A percentile compares a stretch with the other conserved stretches of the same genome.
These are phyloP conservation scores for Frankliniella fusca DNA, from an alignment of 2,888 invertebrate species.

Conservation along the genomic window DNA sequence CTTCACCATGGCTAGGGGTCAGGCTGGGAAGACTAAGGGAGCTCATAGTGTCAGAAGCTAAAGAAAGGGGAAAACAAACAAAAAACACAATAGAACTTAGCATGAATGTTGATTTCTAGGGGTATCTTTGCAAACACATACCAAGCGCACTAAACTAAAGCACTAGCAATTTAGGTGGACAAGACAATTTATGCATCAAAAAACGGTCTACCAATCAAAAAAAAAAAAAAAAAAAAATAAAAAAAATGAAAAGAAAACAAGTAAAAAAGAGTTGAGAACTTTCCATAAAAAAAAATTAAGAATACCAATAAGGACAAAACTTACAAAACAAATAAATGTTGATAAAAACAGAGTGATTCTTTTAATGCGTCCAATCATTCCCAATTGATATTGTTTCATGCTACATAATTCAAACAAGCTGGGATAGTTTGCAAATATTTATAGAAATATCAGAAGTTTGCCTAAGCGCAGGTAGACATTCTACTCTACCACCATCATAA, in stretches of 20 bases:
- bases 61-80: slow-evolving; percentile 12
- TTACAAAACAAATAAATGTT: slow-evolving; percentile 22
- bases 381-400: neutral
- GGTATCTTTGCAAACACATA: neutral
- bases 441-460: no score
- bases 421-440: slow-evolving; percentile 24
- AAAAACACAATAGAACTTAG: slow-evolving; percentile 31
- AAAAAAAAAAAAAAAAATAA: slow-evolving; percentile 26
- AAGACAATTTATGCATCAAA: neutral
- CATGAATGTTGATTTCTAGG: neutral
- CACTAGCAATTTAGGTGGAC: neutral
- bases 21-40: slow-evolving; percentile 40
- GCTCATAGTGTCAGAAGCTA: slow-evolving; percentile 42
- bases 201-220: neutral
- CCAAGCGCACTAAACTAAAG: neutral
- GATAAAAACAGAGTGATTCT: slow-evolving; percentile 17
- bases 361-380: neutral
- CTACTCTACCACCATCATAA: no score
- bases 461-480: no score
- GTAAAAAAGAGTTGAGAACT: no score
- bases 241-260: slow-evolving; percentile 32
- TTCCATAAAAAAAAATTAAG: slow-evolving; percentile 32
- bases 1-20: slow-evolving; percentile 18
- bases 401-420: slow-evolving; percentile 12
- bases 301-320: slow-evolving; percentile 31